Evolutionary conservation across 2,888 invertebrate genomes (phyloP), one percentile per base, ranked within the genome.

Genomic region (Iphiclides podalirius): DNA sequence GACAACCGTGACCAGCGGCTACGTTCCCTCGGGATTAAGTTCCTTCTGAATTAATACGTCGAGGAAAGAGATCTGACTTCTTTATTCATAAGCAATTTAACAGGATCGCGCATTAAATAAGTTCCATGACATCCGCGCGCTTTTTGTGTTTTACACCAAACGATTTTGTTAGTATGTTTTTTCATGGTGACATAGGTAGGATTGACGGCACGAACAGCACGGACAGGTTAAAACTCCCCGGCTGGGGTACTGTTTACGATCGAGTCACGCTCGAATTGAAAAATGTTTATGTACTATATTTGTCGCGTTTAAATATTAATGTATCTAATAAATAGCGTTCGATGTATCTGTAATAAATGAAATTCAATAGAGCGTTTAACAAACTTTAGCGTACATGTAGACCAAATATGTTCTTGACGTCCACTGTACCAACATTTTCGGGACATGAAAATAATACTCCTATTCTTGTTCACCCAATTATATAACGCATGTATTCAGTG

Each of bases 141-240:
- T 45, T 48, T 55, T 63, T 45, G 7, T 52, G 4, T 35, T 55
- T 67, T 66, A 54, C 0, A 51, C 65, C 63, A 56, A 4, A 39
- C 26, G 11, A 23, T 53, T 52, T 53, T 71, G 61, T 65, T 61
- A 60, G 53, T 61, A 68, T 69, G 3, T 20, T 79, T 80, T 79
- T 78, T 76, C 67, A 69, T 61, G 59, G 58, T 63, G 69, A 68
- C 72, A 71, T 61, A 61, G 59, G 73, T 76, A 72, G 59, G 75
- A 77, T 72, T 79, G 80, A 80, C 81, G 79, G 73, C 26, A n/a
- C n/a, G 8, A n/a, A 31, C 31, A 4, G 63, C 58, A 4, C 52
- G 57, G 67, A 71, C 72, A 64, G 67, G 72, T 67, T 70, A 57
- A 67, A 66, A 67, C 65, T 67, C 66, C 63, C 63, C 57, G 66